phyloP scores from a whole-genome alignment of 2,797 vertebrate genomes.

The Xenentodon cancila region DNA sequence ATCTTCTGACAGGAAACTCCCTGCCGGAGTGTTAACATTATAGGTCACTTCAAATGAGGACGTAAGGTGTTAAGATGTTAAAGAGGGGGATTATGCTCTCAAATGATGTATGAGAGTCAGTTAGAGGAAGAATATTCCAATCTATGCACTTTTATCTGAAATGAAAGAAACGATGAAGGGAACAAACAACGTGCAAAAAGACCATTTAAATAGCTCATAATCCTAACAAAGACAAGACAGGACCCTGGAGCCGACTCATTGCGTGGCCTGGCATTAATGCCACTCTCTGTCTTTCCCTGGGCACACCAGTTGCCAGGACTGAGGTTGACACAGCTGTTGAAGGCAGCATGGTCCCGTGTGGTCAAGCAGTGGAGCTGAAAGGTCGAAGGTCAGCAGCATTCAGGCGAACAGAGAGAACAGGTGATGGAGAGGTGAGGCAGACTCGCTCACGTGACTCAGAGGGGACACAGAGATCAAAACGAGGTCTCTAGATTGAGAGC shows the following conservation, averaged over 20 bases:
- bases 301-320: constrained; percentile 85
- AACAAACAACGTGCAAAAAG: neutral
- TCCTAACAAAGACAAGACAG: constrained; percentile 28
- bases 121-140: neutral
- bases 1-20: constrained; percentile 30
- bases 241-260: constrained; percentile 70
- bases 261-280: constrained; percentile 67
- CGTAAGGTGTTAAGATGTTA: neutral
- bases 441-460: constrained; percentile 43
- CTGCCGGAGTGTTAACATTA: constrained; percentile 2
- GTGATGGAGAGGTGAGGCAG: constrained; percentile 74
- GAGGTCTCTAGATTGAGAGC: constrained; percentile 19
- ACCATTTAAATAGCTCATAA: neutral
- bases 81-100: neutral
- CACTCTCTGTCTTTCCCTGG: constrained; percentile 74
- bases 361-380: constrained; percentile 73
- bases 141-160: neutral
- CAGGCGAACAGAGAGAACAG: constrained; percentile 82
- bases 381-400: constrained; percentile 79
- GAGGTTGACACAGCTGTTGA: constrained; percentile 93
- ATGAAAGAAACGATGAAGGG: neutral
- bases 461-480: constrained; percentile 29
- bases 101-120: no score
- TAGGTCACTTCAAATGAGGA: constrained; percentile 2
- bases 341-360: constrained; percentile 61